Evolutionary conservation across 2,797 vertebrate genomes (phyloP), one percentile per base, ranked within the genome.

Genomic region (Microctenopoma steveboyesi): DNA sequence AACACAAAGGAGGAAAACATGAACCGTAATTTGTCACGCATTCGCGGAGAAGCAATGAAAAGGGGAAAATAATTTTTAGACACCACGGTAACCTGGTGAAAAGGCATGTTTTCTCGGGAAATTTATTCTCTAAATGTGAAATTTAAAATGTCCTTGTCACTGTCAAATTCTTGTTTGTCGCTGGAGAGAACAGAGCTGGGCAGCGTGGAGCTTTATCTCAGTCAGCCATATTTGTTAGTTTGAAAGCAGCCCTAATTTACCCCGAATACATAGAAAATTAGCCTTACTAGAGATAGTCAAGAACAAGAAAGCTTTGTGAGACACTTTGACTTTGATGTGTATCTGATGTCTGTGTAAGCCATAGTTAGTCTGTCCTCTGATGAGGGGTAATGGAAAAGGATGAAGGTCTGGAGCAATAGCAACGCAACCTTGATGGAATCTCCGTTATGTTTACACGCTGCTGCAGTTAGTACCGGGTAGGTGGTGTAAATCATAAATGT

Each of bases 191-290:
- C 54, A 67, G 47, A 72, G 37, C 55, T 37, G 22, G 57, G 65
- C 67, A 46, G 42, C 7, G 0, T 35, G 25, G 40, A 58, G 58
- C 60, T 77, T 79, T 81, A 79, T 82, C 81, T 72, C 66, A 68
- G 78, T 80, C 72, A 18, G 69, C 69, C 81, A 81, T 81, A 67
- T 84, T 81, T 79, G 55, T 81, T 75, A 13, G 56, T 80, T 75
- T 87, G 53, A 87, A 79, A 84, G 77, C 56, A 69, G 46, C 64
- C 74, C 53, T 69, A 72, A 74, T 76, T 87, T 80, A 55, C 49
- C 66, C 39, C 0, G 0, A 79, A 76, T 67, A 69, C 57, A 68
- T 1, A 52, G 75, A 65, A 81, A 82, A 82, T 75, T 48, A 67
- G 67, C 60, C 54, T 42, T 50, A 57, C 67, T 72, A 71, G 69